Evolutionary conservation across 2,797 vertebrate species (phyloP).

Genomic region (Rhodeus uyekii): DNA sequence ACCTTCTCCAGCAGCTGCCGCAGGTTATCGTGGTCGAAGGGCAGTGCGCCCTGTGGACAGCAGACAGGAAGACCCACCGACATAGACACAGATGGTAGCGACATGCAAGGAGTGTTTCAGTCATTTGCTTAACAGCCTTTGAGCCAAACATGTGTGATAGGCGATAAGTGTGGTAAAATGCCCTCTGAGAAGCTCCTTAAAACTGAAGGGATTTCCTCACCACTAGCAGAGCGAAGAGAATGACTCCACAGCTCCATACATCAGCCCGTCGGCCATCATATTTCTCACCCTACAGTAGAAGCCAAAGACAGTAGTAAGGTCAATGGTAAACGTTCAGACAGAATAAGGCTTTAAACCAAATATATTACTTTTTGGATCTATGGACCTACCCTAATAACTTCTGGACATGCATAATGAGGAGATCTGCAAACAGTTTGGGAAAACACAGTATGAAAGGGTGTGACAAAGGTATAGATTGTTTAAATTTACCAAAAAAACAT

Average conservation of each 20-base stretch:
- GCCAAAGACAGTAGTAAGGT: not conserved
- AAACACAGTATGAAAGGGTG: not conserved
- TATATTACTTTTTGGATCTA: not conserved
- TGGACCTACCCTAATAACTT: slow-evolving; percentile 93
- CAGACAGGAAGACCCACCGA: not conserved
- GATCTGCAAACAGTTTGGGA: slow-evolving; percentile 79
- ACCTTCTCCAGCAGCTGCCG: slow-evolving; percentile 94
- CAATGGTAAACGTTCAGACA: not conserved
- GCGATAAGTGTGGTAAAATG: slow-evolving; percentile 10
- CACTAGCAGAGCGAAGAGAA: slow-evolving; percentile 93
- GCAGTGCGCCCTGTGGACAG: slow-evolving; percentile 82
- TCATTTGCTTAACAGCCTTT: slow-evolving; percentile 17
- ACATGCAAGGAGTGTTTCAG: not conserved
- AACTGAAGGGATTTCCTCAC: slow-evolving; percentile 67
- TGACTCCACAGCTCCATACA: slow-evolving; percentile 94
- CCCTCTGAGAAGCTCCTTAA: not conserved
- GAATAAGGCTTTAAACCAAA: not conserved
- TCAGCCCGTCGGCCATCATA: slow-evolving; percentile 91
- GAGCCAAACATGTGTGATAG: not conserved
- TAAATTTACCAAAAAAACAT: not conserved
- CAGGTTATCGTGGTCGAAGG: slow-evolving; percentile 92
- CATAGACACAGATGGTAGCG: not conserved
- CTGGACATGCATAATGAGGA: slow-evolving; percentile 97
- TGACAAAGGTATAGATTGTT: not conserved
- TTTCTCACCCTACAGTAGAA: slow-evolving; percentile 83